Conservation (phyloP, 2,888 invertebrate species). For the Drosophila pegasa region DNA sequence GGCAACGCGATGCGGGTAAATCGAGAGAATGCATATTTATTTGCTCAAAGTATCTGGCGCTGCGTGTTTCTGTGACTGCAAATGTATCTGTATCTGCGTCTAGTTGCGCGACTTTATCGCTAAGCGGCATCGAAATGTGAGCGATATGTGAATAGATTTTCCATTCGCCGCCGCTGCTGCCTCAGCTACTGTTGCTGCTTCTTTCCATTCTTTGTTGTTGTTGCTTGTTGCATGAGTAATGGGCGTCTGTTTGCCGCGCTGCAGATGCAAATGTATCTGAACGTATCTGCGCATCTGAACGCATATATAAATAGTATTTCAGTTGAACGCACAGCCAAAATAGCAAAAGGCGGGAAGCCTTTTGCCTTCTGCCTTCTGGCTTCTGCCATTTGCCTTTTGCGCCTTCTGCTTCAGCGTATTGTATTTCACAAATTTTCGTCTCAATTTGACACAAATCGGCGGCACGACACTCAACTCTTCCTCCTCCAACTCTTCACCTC, state of each 20-base stretch:
- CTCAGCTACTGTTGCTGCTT: neutral
- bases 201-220: slow-evolving; percentile 12
- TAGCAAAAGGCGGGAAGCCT: slow-evolving; percentile 63
- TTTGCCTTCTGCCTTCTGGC: slow-evolving; percentile 31
- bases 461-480: slow-evolving; percentile 2
- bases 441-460: slow-evolving; percentile 72
- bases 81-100: slow-evolving; percentile 29
- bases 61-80: slow-evolving; percentile 8
- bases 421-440: slow-evolving; percentile 66
- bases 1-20: slow-evolving; percentile 33
- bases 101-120: slow-evolving; percentile 59
- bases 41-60: slow-evolving; percentile 68
- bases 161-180: slow-evolving; percentile 39
- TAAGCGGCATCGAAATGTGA: slow-evolving; percentile 74
- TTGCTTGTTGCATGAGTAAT: slow-evolving; percentile 70
- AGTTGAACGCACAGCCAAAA: slow-evolving; percentile 79
- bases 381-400: slow-evolving; percentile 1
- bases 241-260: slow-evolving; percentile 46
- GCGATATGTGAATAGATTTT: slow-evolving; percentile 68
- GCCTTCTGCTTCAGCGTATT: slow-evolving; percentile 51
- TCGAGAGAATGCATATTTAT: slow-evolving; percentile 75
- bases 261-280: slow-evolving; percentile 67
- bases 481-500: too few species aligned
- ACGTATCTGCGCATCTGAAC: slow-evolving; percentile 47
- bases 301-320: slow-evolving; percentile 80